Evolutionary conservation across 2,888 invertebrate species (phyloP), one percentile per base, ranked within the genome.

Genomic region (Mythimna loreyi): DNA sequence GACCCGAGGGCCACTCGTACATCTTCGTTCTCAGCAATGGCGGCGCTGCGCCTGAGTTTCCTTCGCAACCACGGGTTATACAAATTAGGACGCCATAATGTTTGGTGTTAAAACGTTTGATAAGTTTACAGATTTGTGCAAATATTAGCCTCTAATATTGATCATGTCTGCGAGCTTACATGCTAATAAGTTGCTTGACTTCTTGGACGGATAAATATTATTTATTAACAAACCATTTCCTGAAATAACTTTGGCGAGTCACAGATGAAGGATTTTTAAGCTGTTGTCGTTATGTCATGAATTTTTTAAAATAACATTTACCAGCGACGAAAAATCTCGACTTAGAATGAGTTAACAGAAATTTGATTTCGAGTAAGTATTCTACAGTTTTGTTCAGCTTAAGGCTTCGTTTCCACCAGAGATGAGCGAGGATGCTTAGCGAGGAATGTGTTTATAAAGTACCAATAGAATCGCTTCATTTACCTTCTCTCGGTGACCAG

Each of bases 51-150:
- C 60, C 36, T 47, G 66, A 64, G 78, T 75, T 61, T 84, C 66
- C 75, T 67, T 75, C 69, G 71, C 67, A 85, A 68, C 74, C 72
- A 72, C 47, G 82, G 81, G 79, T 86, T 86, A 88, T 87, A 89
- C 88, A 89, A 90, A 90, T 90, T 89, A 88, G 90, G 88, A 91
- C 85, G 85, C 79, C 76, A 82, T 86, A 87, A 84, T 93, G 90
- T 93, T 93, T 91, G 94, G 93, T 93, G 93, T 92, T 93, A 94
- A 94, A 94, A 93, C 88, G 90, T 89, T 86, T 88, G 89, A 93
- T 91, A 90, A 90, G 89, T 93, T 89, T 91, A 92, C 92, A 90
- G 91, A 92, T 92, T 91, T 90, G 86, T 87, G 90, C 90, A 92
- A 95, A 95, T 92, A 93, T 92, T 91, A 76, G 86, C 78, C 66